Conservation (phyloP, 2,888 invertebrate species). For the Lasioglossum lativentre region DNA sequence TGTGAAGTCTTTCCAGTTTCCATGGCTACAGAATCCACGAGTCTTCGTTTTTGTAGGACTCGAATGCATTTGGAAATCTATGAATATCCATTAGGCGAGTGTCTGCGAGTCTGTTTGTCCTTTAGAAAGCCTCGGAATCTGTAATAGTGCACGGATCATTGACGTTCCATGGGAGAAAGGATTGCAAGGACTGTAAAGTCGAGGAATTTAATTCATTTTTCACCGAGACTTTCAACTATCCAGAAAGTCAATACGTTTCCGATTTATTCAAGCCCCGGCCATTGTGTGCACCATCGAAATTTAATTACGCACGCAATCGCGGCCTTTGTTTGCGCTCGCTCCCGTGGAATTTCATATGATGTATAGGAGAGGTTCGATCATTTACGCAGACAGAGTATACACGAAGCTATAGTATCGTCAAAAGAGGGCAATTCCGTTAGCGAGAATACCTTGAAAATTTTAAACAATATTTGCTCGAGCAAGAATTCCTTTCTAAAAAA, state of each 20-base stretch:
- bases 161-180: neutral
- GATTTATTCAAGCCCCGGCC: slow-evolving; percentile 22
- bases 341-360: slow-evolving; percentile 18
- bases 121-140: neutral
- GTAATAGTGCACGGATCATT: neutral
- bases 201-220: slow-evolving; percentile 20
- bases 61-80: neutral
- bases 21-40: neutral
- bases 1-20: too few relatives aligned
- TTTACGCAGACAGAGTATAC: neutral
- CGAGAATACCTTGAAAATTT: neutral
- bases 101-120: neutral
- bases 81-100: neutral
- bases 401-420: neutral
- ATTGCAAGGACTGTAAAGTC: neutral
- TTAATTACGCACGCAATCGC: slow-evolving; percentile 43
- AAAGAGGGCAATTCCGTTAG: neutral
- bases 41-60: neutral
- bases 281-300: slow-evolving; percentile 15
- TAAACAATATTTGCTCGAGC: neutral
- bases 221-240: neutral
- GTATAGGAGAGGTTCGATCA: neutral
- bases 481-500: neutral
- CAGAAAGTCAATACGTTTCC: slow-evolving; percentile 15
- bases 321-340: slow-evolving; percentile 35